phyloP scores from a whole-genome alignment of 1,140 invertebrate species.

The Drosophila virilis region DNA sequence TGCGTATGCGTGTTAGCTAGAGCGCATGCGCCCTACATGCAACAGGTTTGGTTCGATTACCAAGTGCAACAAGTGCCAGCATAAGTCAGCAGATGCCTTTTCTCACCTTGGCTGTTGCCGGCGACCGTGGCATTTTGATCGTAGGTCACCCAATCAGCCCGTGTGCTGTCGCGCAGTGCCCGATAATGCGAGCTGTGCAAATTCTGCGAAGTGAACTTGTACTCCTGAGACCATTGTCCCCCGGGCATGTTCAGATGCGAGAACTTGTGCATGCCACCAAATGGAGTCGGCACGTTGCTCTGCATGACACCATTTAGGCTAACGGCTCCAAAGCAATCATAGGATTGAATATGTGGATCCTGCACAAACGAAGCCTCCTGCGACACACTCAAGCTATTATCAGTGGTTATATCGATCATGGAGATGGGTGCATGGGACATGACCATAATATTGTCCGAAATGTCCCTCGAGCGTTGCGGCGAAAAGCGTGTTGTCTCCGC shows the following conservation, averaged over 20 bases:
- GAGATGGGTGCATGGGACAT: constrained; percentile 80
- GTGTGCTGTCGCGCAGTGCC: constrained; percentile 81
- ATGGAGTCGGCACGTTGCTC: constrained; percentile 90
- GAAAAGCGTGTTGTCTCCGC: constrained; percentile 88
- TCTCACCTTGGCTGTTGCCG: constrained; percentile 52
- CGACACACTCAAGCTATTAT: constrained; percentile 41
- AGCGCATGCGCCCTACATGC: constrained; percentile 43
- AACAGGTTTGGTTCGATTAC: constrained; percentile 19
- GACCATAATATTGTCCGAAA: constrained; percentile 86
- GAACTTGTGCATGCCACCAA: constrained; percentile 85
- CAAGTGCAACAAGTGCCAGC: constrained; percentile 21
- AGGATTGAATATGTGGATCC: constrained; percentile 87
- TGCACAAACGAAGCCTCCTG: constrained; percentile 25
- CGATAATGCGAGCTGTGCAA: constrained; percentile 87
- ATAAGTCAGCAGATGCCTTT: background rate
- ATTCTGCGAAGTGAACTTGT: constrained; percentile 89
- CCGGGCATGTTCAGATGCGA: constrained; percentile 90
- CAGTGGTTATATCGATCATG: constrained; percentile 66
- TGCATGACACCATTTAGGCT: constrained; percentile 90
- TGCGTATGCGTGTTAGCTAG: constrained; percentile 28
- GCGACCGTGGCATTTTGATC: constrained; percentile 54
- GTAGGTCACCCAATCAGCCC: constrained; percentile 68
- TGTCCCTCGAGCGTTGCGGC: constrained; percentile 87
- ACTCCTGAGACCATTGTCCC: constrained; percentile 88
- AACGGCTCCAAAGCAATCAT: constrained; percentile 88